These are phyloP conservation scores for Oscheius myriophilus DNA, from an alignment of 2,888 invertebrate species.

Conservation along the genomic window DNA sequence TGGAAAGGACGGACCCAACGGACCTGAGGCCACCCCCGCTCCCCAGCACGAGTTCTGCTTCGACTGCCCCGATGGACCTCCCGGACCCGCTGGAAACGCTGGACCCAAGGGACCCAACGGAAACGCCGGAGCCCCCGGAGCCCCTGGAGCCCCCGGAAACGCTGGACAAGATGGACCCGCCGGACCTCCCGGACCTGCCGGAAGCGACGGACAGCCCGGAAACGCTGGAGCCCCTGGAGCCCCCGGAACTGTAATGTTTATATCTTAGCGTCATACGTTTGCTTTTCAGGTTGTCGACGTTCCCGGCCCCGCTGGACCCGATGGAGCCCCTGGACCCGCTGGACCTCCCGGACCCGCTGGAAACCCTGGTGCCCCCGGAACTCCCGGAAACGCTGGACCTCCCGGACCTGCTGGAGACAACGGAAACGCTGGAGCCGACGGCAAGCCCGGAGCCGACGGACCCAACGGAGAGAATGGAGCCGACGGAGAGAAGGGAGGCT, in stretches of 20 bases:
- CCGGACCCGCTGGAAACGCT: constrained; percentile 56
- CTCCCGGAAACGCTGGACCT: constrained; percentile 45
- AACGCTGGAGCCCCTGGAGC: constrained; percentile 50
- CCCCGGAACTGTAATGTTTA: constrained; percentile 6
- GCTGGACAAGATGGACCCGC: constrained; percentile 57
- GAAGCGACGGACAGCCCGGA: constrained; percentile 57
- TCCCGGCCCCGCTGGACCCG: constrained; percentile 56
- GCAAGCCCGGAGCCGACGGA: constrained; percentile 37
- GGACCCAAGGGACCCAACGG: constrained; percentile 61
- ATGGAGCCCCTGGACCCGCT: constrained; percentile 56
- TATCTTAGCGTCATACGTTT: too few species aligned
- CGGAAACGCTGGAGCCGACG: constrained; percentile 43
- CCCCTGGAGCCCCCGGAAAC: constrained; percentile 60
- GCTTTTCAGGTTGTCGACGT: constrained; percentile 17
- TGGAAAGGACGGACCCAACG: constrained; percentile 62
- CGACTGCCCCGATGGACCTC: constrained; percentile 59
- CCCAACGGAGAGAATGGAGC: constrained; percentile 44
- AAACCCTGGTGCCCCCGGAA: constrained; percentile 51
- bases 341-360: constrained; percentile 61
- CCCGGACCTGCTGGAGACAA: constrained; percentile 41
- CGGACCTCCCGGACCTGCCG: constrained; percentile 54
- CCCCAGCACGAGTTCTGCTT: constrained; percentile 58
- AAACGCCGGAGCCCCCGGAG: constrained; percentile 58
- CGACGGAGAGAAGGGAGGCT: constrained; percentile 50
- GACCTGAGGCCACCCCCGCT: constrained; percentile 58